Evolutionary conservation across 2,888 invertebrate species (phyloP).

Genomic region (Lasioglossum calceatum): DNA sequence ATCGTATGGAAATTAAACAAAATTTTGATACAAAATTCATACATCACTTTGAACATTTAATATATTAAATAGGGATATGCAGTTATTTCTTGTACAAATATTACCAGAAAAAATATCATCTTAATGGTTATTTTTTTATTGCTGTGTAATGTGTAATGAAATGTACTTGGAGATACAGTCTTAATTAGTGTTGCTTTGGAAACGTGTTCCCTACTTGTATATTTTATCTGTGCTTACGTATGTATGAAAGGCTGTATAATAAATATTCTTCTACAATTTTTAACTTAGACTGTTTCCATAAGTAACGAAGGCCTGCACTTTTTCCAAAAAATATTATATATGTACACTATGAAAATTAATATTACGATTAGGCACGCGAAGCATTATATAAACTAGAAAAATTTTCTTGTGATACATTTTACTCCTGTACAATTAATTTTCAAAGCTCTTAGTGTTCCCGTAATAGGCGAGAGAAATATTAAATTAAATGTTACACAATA

Average conservation of each 20-base stretch:
- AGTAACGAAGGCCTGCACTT: conserved; percentile 32
- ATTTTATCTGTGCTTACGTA: conserved; percentile 56
- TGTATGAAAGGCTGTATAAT: conserved; percentile 60
- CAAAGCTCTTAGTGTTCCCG: conserved; percentile 25
- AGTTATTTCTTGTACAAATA: conserved; percentile 55
- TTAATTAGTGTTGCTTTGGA: conserved; percentile 57
- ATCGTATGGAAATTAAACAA: conserved; percentile 40
- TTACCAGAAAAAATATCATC: conserved; percentile 46
- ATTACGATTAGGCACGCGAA: conserved; percentile 17
- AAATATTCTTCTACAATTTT: conserved; percentile 63
- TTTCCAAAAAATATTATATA: conserved; percentile 24
- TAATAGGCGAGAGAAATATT: conserved; percentile 21
- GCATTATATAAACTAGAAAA: conserved; percentile 19
- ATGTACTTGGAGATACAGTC: conserved; percentile 40
- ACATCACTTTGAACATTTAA: conserved; percentile 51
- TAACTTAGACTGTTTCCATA: conserved; percentile 55
- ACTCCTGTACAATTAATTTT: conserved; percentile 30
- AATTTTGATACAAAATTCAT: conserved; percentile 57
- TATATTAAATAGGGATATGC: conserved; percentile 41
- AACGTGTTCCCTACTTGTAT: conserved; percentile 43
- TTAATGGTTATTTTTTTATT: conserved; percentile 60
- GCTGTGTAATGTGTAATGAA: conserved; percentile 47
- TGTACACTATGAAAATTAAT: conserved; percentile 34
- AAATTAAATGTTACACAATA: conserved; percentile 2
- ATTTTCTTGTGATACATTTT: conserved; percentile 33